phyloP scores from a whole-genome alignment of 2,797 vertebrate genomes.

The Spinus pinus region DNA sequence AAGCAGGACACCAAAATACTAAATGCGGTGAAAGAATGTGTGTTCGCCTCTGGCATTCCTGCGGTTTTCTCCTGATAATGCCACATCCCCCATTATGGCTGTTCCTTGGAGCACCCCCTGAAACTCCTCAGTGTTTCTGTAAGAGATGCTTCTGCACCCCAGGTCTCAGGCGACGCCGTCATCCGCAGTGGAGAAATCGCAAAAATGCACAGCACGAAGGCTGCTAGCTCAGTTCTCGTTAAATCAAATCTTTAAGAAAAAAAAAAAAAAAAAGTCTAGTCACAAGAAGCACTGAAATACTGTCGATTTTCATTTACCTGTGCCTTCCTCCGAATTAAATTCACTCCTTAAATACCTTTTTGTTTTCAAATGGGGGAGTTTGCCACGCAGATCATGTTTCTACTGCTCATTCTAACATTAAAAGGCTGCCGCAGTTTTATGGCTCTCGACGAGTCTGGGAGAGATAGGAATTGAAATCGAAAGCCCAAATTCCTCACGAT shows the following conservation, averaged over 20 bases:
- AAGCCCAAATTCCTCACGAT: background rate
- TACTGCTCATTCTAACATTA: background rate
- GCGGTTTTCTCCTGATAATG: background rate
- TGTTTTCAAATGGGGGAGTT: background rate
- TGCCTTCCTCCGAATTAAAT: background rate
- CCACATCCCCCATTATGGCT: background rate
- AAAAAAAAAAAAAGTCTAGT: background rate
- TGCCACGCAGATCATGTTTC: background rate
- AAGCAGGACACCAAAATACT: background rate
- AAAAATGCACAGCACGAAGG: background rate
- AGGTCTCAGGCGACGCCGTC: background rate
- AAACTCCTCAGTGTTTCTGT: background rate
- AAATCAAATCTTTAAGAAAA: background rate
- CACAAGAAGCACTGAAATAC: background rate
- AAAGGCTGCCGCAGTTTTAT: background rate
- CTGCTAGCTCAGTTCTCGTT: background rate
- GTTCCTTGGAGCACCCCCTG: background rate
- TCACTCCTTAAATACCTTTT: background rate
- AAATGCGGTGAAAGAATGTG: background rate
- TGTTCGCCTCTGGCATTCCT: background rate
- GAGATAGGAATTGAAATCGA: background rate
- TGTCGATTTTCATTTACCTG: background rate
- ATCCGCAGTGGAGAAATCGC: fast-evolving
- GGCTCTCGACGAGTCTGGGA: background rate
- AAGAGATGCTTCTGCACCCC: background rate